Conservation (phyloP, 2,888 invertebrate genomes). For the Galerucella pusilla region DNA sequence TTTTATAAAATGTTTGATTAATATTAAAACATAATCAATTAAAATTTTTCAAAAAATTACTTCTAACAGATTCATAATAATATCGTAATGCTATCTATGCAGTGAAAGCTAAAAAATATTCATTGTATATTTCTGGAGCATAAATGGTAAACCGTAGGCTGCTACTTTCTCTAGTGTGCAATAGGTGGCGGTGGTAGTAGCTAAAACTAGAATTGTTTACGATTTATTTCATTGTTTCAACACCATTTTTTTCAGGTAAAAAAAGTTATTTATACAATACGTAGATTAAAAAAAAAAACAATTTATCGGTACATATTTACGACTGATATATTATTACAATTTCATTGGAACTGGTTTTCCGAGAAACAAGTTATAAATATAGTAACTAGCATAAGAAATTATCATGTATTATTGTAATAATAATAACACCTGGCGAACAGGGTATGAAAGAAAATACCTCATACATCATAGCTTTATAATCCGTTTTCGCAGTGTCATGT, state of each 20-base stretch:
- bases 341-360: neutral
- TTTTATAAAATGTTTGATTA: no score
- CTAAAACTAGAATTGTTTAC: neutral
- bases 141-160: neutral
- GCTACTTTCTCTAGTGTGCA: neutral
- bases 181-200: neutral
- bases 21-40: no score
- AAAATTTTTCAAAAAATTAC: no score
- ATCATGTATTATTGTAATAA: conserved; percentile 15
- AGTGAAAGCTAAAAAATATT: neutral
- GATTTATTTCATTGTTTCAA: neutral
- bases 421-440: conserved; percentile 25
- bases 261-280: no score
- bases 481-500: conserved; percentile 52
- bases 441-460: conserved; percentile 18
- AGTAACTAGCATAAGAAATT: neutral
- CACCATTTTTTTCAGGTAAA: no score
- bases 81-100: no score
- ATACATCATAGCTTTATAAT: conserved; percentile 29
- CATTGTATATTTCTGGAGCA: neutral
- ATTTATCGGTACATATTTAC: neutral
- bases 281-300: neutral
- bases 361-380: neutral
- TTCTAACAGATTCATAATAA: no score
- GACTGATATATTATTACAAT: no score